Base-by-base conservation (phyloP, 1,140 invertebrate species). In the Andrena cerasifolii region DNA sequence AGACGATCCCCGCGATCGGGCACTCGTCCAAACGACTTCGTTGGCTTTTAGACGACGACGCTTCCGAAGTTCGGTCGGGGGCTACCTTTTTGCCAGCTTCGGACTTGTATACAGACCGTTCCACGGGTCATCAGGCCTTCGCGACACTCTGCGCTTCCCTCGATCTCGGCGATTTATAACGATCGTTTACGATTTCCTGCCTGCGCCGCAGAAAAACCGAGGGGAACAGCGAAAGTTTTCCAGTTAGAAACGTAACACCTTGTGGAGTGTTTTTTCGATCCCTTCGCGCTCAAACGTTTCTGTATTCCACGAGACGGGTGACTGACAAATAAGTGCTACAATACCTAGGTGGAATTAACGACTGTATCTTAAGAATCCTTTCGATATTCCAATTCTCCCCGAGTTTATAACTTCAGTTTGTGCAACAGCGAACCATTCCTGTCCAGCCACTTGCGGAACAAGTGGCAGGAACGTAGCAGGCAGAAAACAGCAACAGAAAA, bases 11-110 rank as follows among this genome's bases (percentile, higher is more conserved):
- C 18, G 54, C 54, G 62, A 77, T 70, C 73, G 76, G 73, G 63
- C 72, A 63, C 49, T 31, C 31, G 31, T 77, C 74, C 73, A 77
- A 80, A 80, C 74, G 78, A 77, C 49, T 56, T 47, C 58, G 58
- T 61, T 56, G 18, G 24, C 65, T 70, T 67, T 58, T 49, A 77
- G 61, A 77, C 47, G 24, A 47, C 16, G 6, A 4, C n/a, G 49
- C 24, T 68, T 26, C 62, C 31, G 61, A 45, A 40, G 56, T 77
- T 51, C 43, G 40, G 36, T 40, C 54, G 43, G 21, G 21, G 31
- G 36, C 72, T 31, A 67, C 33, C 36, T 47, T 76, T 70, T 63
- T 56, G 8, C 71, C 24, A 33, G 31, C 66, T 31, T 47, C 43
- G 33, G 21, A 61, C 58, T 80, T 70, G 76, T 62, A 24, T 36